phyloP scores from a whole-genome alignment of 2,113 vertebrate species.

The Pluvianellus socialis region DNA sequence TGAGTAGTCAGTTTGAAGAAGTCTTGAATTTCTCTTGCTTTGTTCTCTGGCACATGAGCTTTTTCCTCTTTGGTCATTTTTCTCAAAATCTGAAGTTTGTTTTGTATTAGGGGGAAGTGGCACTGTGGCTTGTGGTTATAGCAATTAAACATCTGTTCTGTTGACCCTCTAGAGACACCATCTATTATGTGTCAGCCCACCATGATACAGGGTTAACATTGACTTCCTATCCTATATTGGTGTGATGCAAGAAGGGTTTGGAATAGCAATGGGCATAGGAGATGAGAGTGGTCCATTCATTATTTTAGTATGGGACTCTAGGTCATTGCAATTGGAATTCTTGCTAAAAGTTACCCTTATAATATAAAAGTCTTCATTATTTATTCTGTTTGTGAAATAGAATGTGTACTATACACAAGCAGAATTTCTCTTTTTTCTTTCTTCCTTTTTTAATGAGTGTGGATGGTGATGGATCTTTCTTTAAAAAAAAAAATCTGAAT shows the following conservation, averaged over 20 bases:
- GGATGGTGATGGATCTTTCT: neutral
- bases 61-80: neutral
- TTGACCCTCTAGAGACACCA: neutral
- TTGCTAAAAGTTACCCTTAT: neutral
- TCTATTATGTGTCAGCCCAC: neutral
- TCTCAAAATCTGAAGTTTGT: neutral
- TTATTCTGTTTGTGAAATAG: neutral
- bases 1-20: neutral
- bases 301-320: neutral
- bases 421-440: neutral
- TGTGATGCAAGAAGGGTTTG: neutral
- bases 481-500: neutral
- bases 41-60: fast-evolving
- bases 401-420: neutral
- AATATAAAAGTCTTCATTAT: neutral
- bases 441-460: neutral
- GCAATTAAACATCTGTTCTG: neutral
- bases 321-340: neutral
- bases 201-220: fast-evolving
- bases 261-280: neutral
- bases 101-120: neutral
- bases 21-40: neutral
- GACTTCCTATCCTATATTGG: neutral
- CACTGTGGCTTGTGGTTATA: neutral
- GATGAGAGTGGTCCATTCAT: neutral